A percentile compares a stretch with the other conserved stretches of the same genome.
phyloP scores from a whole-genome alignment of 2,797 vertebrate genomes.

The Trachops cirrhosus region DNA sequence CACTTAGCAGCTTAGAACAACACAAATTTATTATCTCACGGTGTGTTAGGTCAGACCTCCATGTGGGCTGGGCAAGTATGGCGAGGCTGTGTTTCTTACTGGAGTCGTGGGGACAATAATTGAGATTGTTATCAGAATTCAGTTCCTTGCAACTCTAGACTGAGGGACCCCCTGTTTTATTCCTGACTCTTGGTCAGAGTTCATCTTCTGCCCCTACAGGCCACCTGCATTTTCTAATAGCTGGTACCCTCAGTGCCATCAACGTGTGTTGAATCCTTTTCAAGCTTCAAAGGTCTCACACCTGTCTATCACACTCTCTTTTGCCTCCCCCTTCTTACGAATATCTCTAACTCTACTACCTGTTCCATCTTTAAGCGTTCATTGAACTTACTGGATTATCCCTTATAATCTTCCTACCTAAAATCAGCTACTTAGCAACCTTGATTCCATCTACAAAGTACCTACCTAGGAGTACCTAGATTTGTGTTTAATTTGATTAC shows the following conservation, averaged over 20 bases:
- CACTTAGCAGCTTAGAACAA: background rate
- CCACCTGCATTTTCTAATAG: background rate
- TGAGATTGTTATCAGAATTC: background rate
- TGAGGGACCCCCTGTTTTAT: background rate
- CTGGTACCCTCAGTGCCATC: background rate
- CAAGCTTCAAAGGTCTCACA: background rate
- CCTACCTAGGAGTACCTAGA: background rate
- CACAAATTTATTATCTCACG: background rate
- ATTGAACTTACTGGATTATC: background rate
- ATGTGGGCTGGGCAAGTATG: background rate
- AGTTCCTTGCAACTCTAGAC: background rate
- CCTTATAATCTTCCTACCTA: background rate
- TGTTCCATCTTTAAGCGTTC: background rate
- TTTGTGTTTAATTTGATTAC: background rate
- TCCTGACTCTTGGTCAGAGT: background rate
- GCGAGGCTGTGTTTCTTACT: background rate
- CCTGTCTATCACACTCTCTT: background rate
- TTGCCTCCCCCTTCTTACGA: background rate
- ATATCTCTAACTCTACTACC: background rate
- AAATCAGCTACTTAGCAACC: background rate
- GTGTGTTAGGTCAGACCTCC: background rate
- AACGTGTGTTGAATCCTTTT: background rate
- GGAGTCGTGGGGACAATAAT: background rate
- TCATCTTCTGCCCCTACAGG: background rate
- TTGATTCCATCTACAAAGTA: background rate